A percentile compares a stretch with the other conserved stretches of the same genome.
These are phyloP conservation scores for Cavia porcellus DNA, from an alignment of 2,113 vertebrate species.

Conservation along the genomic window DNA sequence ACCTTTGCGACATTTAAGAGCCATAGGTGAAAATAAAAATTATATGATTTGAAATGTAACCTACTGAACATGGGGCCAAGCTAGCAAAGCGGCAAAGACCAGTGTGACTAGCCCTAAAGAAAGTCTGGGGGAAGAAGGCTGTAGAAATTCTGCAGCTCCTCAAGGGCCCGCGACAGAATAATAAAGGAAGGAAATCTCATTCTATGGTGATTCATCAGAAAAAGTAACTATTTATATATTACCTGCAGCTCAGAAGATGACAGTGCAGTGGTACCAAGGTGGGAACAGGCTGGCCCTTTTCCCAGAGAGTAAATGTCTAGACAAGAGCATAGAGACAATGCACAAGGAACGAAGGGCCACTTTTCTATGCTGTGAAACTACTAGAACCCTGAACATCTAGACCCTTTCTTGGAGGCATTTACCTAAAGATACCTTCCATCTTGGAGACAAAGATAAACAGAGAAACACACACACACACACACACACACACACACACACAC, in stretches of 20 bases:
- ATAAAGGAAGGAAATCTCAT: background rate
- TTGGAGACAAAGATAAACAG: background rate
- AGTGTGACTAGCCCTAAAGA: background rate
- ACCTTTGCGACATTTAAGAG: background rate
- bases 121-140: background rate
- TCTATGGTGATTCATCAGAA: background rate
- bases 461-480: background rate
- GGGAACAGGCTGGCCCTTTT: background rate
- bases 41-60: background rate
- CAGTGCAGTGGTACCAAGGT: background rate
- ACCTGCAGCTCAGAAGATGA: background rate
- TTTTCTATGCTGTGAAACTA: background rate
- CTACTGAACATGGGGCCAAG: background rate
- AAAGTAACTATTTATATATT: rapidly evolving
- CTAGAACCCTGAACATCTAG: background rate
- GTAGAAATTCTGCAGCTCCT: background rate
- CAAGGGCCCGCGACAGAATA: background rate
- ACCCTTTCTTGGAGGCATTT: background rate
- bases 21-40: background rate
- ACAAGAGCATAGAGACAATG: background rate
- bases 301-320: background rate
- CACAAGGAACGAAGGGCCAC: rapidly evolving
- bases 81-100: background rate
- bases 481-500: too few species aligned
- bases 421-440: background rate